Evolutionary conservation across 1,140 invertebrate genomes (phyloP), one percentile per base, ranked within the genome.

Genomic region (Steinernema feltiae): DNA sequence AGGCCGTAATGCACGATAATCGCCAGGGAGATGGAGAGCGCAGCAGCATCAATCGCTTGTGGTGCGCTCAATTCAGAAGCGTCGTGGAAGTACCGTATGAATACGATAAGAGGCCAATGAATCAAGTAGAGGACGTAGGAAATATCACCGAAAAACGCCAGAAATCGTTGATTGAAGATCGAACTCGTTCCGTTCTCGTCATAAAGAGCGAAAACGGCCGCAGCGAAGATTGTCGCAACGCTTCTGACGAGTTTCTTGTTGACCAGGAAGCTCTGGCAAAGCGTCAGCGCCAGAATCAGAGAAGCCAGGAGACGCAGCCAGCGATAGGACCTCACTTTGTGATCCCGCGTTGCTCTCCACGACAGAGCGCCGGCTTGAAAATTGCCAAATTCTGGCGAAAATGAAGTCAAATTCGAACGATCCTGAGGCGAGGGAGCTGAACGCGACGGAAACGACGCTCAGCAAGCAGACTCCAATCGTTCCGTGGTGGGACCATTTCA

Each of bases 41-140:
- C 35, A 41, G 35, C 35, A 7, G 35, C n/a, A n/a, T n/a, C n/a
- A n/a, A n/a, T n/a, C 35, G 7, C 35, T 41, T 18, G 35, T 18
- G 7, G 18, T 7, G 18, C 18, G 18, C 35, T 41, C 35, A 41
- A 7, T 41, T 41, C 35, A 41, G 35, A 18, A 41, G 35, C 35
- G 7, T 41, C 35, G 35, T 41, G 18, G 35, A 7, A 41, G n/a
- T 74, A 74, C 17, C 30, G 21, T 1, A 48, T 17, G 69, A 74
- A 74, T 18, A 69, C 35, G 48, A 74, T 74, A 18, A 74, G 27
- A 27, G 73, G 73, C 73, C 73, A 74, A 24, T 74, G 73, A 15
- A 74, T 69, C 29, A 74, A 15, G 53, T 74, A 74, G 29, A 69
- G 41, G 0, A 69, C 73, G 35, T 74, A 74, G 1, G 73, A 74